phyloP scores from a whole-genome alignment of 2,797 vertebrate genomes.

The Allobates femoralis region DNA sequence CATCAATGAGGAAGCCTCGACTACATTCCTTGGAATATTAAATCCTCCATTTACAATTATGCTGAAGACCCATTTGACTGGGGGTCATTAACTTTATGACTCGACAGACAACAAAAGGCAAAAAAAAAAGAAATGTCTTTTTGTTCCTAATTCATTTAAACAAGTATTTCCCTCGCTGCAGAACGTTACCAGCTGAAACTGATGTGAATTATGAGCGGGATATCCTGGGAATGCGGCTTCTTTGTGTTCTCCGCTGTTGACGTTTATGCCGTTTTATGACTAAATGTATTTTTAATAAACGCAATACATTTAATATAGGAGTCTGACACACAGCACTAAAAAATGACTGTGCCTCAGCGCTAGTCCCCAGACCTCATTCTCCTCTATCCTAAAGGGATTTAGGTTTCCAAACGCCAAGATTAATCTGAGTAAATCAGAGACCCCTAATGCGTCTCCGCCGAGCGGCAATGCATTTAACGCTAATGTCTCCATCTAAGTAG shows the following conservation, averaged over 20 bases:
- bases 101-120: slow-evolving; percentile 45
- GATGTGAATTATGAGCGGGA: slow-evolving; percentile 38
- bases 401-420: slow-evolving; percentile 3
- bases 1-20: slow-evolving; percentile 3
- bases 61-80: slow-evolving; percentile 30
- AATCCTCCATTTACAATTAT: slow-evolving; percentile 49
- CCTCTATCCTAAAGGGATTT: not conserved
- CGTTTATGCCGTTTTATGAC: slow-evolving; percentile 4
- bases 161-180: slow-evolving; percentile 35
- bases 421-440: slow-evolving; percentile 15
- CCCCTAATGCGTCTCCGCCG: not conserved
- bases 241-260: slow-evolving; percentile 16
- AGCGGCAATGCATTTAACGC: not conserved
- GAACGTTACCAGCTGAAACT: slow-evolving; percentile 3
- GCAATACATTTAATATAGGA: slow-evolving; percentile 12
- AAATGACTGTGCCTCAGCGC: not conserved
- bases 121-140: slow-evolving; percentile 24
- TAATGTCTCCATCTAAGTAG: slow-evolving; percentile 1
- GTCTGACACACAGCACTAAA: not conserved
- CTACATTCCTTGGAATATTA: slow-evolving; percentile 34
- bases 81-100: slow-evolving; percentile 52
- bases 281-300: slow-evolving; percentile 32
- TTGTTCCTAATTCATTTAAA: slow-evolving; percentile 47
- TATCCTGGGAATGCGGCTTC: slow-evolving; percentile 17
- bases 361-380: not conserved